Percentiles rank a stretch among this genome's conserved stretches.
Conservation (phyloP, 2,888 invertebrate species). For the Sarcophaga rosellei region DNA sequence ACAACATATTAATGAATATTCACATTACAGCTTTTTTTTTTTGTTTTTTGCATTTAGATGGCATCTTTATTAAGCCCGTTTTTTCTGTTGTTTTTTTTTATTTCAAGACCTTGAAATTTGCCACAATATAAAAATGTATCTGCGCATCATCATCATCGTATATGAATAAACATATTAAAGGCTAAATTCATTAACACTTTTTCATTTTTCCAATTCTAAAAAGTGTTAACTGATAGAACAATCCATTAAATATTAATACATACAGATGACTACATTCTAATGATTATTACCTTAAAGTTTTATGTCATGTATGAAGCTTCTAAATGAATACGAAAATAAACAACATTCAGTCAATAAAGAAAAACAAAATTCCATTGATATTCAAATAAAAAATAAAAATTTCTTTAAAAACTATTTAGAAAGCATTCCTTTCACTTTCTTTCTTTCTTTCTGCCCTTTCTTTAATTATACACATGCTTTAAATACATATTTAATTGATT, state of each 20-base stretch:
- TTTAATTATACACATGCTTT: slow-evolving; percentile 6
- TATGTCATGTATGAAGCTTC: slow-evolving; percentile 11
- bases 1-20: slow-evolving; percentile 9
- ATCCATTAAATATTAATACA: slow-evolving; percentile 1
- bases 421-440: no score
- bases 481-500: not conserved
- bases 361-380: not conserved
- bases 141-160: not conserved
- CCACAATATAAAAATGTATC: not conserved
- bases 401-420: no score
- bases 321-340: slow-evolving; percentile 20
- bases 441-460: not conserved
- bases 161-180: slow-evolving; percentile 2
- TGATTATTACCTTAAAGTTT: not conserved
- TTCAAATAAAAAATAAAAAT: not conserved
- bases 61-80: slow-evolving; percentile 7
- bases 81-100: no score
- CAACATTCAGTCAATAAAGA: not conserved
- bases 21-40: not conserved
- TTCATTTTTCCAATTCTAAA: slow-evolving; percentile 9
- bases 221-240: slow-evolving; percentile 16
- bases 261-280: not conserved
- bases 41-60: slow-evolving; percentile 24
- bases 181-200: slow-evolving; percentile 40
- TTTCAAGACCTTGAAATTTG: slow-evolving; percentile 45